These are phyloP conservation scores for Pteruthius melanotis DNA, from an alignment of 2,113 vertebrate genomes.

Conservation along the genomic window DNA sequence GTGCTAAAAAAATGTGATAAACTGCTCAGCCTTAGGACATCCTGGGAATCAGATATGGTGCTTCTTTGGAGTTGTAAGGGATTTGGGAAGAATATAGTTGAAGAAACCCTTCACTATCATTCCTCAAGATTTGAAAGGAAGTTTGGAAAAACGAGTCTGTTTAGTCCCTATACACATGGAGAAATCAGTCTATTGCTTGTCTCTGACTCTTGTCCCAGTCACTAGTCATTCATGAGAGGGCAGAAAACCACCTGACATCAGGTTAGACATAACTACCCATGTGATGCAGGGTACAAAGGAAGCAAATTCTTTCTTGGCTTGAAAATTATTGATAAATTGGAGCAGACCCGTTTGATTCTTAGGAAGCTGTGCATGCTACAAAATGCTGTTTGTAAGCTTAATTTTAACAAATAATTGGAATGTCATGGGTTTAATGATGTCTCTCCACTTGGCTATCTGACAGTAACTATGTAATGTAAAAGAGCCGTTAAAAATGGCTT, in stretches of 20 bases:
- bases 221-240: background rate
- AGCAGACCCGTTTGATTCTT: background rate
- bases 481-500: constrained; percentile 58
- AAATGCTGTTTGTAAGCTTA: constrained; percentile 36
- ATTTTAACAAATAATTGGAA: constrained; percentile 66
- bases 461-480: constrained; percentile 52
- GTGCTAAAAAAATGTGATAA: background rate
- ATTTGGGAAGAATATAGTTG: background rate
- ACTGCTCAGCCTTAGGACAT: background rate
- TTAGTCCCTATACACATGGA: background rate
- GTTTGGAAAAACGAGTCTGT: background rate
- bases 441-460: constrained; percentile 57
- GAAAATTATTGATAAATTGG: constrained; percentile 9
- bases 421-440: constrained; percentile 62
- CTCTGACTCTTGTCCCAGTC: background rate
- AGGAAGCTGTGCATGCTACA: constrained; percentile 2
- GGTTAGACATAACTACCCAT: background rate
- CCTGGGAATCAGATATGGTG: background rate
- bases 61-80: background rate
- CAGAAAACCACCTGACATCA: background rate
- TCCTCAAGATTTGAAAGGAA: background rate
- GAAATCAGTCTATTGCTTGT: background rate
- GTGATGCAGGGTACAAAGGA: background rate
- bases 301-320: background rate
- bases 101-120: background rate